Percentiles rank a stretch among this genome's conserved stretches.
Conservation (phyloP, 2,797 vertebrate species). For the Vireo griseus region DNA sequence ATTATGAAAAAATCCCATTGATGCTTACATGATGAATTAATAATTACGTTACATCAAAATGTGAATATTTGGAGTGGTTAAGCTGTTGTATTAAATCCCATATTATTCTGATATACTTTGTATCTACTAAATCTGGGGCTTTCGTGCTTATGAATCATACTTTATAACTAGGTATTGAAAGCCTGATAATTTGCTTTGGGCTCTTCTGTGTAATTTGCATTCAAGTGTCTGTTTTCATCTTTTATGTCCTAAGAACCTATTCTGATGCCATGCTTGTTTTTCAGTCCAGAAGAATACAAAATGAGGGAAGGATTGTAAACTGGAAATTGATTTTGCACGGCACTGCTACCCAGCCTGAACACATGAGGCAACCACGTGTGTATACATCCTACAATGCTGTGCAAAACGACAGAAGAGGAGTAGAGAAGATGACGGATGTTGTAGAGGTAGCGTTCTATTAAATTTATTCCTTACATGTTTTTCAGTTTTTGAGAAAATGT, state of each 20-base stretch:
- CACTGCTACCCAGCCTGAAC: conserved; percentile 86
- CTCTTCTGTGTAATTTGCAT: background rate
- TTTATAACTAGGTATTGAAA: background rate
- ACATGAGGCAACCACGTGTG: conserved; percentile 88
- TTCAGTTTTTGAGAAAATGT: background rate
- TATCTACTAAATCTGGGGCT: background rate
- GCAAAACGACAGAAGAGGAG: conserved; percentile 93
- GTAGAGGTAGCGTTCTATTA: conserved; percentile 74
- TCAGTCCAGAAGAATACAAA: conserved; percentile 92
- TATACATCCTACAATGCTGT: conserved; percentile 95
- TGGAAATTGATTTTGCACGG: conserved; percentile 97
- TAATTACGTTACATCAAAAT: background rate
- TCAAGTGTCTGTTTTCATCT: background rate
- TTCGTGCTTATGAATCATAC: background rate
- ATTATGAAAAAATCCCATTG: background rate
- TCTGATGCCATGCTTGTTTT: background rate
- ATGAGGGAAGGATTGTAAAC: conserved; percentile 91
- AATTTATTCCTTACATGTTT: background rate
- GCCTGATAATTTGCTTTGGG: background rate
- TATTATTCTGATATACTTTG: background rate
- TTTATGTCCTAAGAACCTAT: background rate
- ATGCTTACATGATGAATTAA: background rate
- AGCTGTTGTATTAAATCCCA: background rate
- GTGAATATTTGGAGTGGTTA: background rate
- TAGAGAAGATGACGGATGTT: conserved; percentile 86